These are phyloP conservation scores for Palythoa grandis DNA, from an alignment of 92 coral and sea anemone genomes.

Conservation along the genomic window DNA sequence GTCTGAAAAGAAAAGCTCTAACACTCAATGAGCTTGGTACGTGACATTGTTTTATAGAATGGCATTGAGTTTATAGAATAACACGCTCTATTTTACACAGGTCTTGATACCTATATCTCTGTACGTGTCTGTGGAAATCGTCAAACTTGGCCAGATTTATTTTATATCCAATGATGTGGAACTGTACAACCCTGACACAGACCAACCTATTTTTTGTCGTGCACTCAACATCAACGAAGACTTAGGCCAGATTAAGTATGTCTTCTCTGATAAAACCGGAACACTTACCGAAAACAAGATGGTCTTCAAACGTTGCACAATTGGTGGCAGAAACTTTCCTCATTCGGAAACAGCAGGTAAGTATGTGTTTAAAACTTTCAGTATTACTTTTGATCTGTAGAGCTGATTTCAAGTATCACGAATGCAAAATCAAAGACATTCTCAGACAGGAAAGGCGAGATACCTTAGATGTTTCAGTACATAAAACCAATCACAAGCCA, in stretches of 20 bases:
- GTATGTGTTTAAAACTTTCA: background rate
- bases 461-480: no score
- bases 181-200: constrained; percentile 85
- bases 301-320: constrained; percentile 92
- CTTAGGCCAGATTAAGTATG: constrained; percentile 91
- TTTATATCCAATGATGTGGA: constrained; percentile 87
- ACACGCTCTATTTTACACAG: constrained; percentile 45
- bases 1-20: no score
- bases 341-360: constrained; percentile 69
- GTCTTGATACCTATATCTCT: constrained; percentile 94
- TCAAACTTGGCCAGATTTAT: constrained; percentile 89
- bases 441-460: no score
- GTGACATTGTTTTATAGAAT: no score
- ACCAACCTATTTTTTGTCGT: constrained; percentile 95
- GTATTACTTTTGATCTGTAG: no score
- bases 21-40: no score
- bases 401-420: no score
- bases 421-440: no score
- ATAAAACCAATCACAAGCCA: no score
- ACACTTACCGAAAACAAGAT: constrained; percentile 97
- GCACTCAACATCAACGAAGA: constrained; percentile 98
- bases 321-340: constrained; percentile 88
- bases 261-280: constrained; percentile 99
- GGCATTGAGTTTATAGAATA: no score
- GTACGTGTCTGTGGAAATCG: constrained; percentile 97